Percentiles rank a stretch among this genome's conserved stretches.
Evolutionary conservation across 2,113 vertebrate genomes (phyloP).

Genomic region (Oceanites oceanicus): DNA sequence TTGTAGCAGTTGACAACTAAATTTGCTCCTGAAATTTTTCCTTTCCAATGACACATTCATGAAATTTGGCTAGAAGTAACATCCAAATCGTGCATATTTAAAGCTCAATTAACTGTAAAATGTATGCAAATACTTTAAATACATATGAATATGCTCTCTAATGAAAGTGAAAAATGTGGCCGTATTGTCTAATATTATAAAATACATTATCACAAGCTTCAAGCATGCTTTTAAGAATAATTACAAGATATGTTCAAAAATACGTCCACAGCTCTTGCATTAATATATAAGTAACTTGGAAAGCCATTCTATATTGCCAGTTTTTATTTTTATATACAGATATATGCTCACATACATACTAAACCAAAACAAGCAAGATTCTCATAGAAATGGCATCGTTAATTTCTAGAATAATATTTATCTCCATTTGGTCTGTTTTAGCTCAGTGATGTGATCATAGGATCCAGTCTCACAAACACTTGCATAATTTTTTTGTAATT

Average conservation of each 20-base stretch:
- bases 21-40: background rate
- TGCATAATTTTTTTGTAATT: slow-evolving; percentile 62
- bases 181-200: background rate
- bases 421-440: slow-evolving; percentile 25
- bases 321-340: background rate
- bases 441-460: slow-evolving; percentile 10
- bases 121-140: slow-evolving; percentile 35
- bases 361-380: background rate
- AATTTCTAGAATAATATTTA: background rate
- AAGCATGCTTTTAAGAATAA: slow-evolving; percentile 20
- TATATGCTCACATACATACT: background rate
- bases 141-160: background rate
- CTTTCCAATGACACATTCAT: background rate
- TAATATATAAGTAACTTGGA: background rate
- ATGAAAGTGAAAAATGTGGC: background rate
- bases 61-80: slow-evolving; percentile 3
- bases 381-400: background rate
- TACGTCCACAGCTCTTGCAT: background rate
- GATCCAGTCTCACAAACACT: slow-evolving; percentile 42
- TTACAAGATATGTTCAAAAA: background rate
- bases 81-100: slow-evolving; percentile 47
- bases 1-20: background rate
- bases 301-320: background rate
- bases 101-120: slow-evolving; percentile 35
- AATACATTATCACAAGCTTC: background rate